Conservation (phyloP, 2,113 vertebrate genomes). For the Eclectus roratus region DNA sequence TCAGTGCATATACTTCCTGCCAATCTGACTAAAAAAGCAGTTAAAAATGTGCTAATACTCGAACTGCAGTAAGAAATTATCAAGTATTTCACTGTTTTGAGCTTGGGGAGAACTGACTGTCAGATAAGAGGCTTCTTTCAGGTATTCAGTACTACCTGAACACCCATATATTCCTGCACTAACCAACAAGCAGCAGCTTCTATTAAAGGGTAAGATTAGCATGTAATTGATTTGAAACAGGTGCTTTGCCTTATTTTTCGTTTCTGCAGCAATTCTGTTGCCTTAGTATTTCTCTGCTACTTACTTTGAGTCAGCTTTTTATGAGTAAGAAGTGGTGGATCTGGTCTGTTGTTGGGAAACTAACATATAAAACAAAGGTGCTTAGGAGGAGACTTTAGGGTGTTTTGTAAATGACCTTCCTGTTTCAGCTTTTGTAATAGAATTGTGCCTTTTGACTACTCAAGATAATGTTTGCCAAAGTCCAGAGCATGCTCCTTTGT, state of each 20-base stretch:
- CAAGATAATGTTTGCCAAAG: not conserved
- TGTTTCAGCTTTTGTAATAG: not conserved
- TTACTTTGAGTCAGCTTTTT: not conserved
- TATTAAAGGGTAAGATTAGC: not conserved
- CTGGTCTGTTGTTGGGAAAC: not conserved
- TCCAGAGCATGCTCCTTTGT: not conserved
- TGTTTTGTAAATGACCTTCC: not conserved
- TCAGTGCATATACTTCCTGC: not conserved
- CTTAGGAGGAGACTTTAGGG: not conserved
- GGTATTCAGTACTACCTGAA: not conserved
- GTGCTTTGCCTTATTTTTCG: not conserved
- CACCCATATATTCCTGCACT: not conserved
- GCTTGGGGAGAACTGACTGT: not conserved
- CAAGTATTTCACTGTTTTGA: not conserved
- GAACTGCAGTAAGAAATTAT: not conserved
- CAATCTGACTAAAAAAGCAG: not conserved
- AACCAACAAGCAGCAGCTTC: not conserved
- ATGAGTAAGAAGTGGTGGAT: not conserved
- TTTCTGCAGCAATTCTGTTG: not conserved
- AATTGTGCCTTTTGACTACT: not conserved
- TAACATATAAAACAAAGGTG: not conserved
- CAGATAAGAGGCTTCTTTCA: not conserved
- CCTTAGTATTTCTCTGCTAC: not conserved
- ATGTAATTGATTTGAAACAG: conserved; percentile 8
- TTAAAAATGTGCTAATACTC: not conserved